Conservation (phyloP, 2,888 invertebrate genomes). For the Synergus gifuensis region DNA sequence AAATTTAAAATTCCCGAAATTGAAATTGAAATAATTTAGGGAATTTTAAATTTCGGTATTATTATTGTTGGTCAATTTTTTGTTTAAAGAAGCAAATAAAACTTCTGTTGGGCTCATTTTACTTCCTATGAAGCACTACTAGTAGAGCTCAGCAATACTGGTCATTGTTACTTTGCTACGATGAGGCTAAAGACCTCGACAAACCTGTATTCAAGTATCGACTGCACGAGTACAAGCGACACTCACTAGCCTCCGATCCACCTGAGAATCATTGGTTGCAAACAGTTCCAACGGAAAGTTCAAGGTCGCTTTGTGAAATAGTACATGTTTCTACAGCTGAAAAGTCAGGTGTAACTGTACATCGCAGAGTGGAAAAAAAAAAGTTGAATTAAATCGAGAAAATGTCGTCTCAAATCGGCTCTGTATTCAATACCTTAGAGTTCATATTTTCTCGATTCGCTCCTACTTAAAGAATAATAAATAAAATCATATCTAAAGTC, state of each 20-base stretch:
- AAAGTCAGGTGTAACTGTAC: not conserved
- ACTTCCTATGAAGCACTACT: slow-evolving; percentile 5
- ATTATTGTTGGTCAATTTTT: not conserved
- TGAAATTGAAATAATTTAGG: too few species aligned
- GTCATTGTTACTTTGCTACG: not conserved
- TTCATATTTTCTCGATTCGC: too few species aligned
- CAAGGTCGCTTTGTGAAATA: not conserved
- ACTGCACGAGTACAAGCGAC: not conserved
- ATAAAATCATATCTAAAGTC: too few species aligned
- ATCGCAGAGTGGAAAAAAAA: too few species aligned
- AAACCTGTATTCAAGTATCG: slow-evolving; percentile 4
- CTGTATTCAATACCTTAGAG: too few species aligned
- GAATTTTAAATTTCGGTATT: too few species aligned
- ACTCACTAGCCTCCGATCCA: not conserved
- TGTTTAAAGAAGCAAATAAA: not conserved
- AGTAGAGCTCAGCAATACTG: slow-evolving; percentile 1
- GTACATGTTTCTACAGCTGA: not conserved
- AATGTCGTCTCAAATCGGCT: too few species aligned
- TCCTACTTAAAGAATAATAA: too few species aligned
- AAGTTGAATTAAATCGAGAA: too few species aligned
- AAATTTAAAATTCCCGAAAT: too few species aligned
- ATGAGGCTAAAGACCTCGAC: slow-evolving; percentile 12
- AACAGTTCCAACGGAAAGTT: slow-evolving; percentile 2
- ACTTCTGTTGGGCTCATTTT: not conserved
- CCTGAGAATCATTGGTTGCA: not conserved